Base-by-base conservation (phyloP, 2,888 invertebrate genomes). In the Tinea trinotella region DNA sequence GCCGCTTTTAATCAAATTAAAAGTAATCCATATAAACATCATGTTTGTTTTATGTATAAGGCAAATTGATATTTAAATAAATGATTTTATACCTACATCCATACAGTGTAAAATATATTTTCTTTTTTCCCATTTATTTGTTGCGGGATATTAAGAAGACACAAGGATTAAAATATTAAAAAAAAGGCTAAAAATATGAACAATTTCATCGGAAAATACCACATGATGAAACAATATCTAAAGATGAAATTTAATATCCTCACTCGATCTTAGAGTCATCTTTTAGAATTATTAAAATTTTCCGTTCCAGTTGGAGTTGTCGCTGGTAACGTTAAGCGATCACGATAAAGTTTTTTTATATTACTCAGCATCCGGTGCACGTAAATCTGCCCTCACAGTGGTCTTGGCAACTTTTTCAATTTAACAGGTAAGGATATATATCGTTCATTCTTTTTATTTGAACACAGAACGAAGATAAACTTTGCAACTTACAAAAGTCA, bases 361-460 rank as follows among this genome's bases (percentile, higher is more conserved):
- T 83, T 80, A 76, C 71, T 77, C 76, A 77, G 76, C 81, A 77
- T 69, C 76, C 74, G 75, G 62, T 75, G 76, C 78, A 79, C 81
- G 80, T 81, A 82, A 81, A 82, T 81, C 79, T 82, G 74, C 76
- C 79, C 78, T 77, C 70, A 75, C 76, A 76, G 71, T 81, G 74
- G 81, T 80, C 75, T 73, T 71, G 62, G 75, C 66, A 85, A 84
- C 84, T 85, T 85, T 85, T 85, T 85, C 84, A 84, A 85, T 85
- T 85, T 83, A 83, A 85, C 83, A 82, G 82, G 82, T 83, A 80
- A 77, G 81, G 77, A 84, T 83, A 85, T n/a, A n/a, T 84, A 84
- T 82, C 82, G 80, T 82, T 80, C 76, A 79, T 79, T 81, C 81
- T 83, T 82, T 82, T 82, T 83, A 84, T 81, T 82, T 79, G 77